phyloP scores from a whole-genome alignment of 2,797 vertebrate species.

The Sebastes diaconus region DNA sequence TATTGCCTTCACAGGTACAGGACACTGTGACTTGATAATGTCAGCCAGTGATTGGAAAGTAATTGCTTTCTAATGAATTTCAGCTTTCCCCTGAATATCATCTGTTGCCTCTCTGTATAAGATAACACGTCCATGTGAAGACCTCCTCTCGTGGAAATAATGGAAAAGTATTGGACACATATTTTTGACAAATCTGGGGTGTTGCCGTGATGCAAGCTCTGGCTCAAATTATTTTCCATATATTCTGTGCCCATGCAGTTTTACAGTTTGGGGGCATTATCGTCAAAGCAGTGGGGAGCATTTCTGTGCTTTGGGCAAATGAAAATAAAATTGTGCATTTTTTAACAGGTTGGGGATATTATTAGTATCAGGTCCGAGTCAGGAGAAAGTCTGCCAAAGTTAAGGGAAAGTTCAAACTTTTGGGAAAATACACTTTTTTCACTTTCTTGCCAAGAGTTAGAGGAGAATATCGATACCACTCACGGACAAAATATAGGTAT shows the following conservation, averaged over 20 bases:
- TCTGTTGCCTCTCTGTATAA: constrained; percentile 49
- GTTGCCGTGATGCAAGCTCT: constrained; percentile 13
- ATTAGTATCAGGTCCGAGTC: background rate
- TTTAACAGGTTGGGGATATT: background rate
- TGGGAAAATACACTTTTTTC: background rate
- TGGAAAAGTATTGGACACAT: constrained; percentile 24
- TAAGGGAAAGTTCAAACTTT: background rate
- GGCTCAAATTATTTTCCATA: constrained; percentile 28
- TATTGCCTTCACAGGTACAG: constrained; percentile 62
- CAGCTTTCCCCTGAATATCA: constrained; percentile 54
- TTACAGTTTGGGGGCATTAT: constrained; percentile 23
- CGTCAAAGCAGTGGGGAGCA: constrained; percentile 1
- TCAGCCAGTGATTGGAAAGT: constrained; percentile 67
- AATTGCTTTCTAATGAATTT: constrained; percentile 76
- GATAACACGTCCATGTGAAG: constrained; percentile 47
- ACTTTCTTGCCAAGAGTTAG: background rate
- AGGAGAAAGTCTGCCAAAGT: background rate
- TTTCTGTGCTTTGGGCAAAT: constrained; percentile 18
- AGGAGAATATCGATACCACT: background rate
- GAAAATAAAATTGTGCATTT: constrained; percentile 9
- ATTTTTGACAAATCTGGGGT: constrained; percentile 13
- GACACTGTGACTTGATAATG: constrained; percentile 64
- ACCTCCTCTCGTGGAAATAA: constrained; percentile 39
- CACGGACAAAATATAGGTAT: background rate
- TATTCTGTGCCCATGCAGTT: background rate